Evolutionary conservation across 2,797 vertebrate genomes (phyloP).

Genomic region (Cirrhinus mrigala): DNA sequence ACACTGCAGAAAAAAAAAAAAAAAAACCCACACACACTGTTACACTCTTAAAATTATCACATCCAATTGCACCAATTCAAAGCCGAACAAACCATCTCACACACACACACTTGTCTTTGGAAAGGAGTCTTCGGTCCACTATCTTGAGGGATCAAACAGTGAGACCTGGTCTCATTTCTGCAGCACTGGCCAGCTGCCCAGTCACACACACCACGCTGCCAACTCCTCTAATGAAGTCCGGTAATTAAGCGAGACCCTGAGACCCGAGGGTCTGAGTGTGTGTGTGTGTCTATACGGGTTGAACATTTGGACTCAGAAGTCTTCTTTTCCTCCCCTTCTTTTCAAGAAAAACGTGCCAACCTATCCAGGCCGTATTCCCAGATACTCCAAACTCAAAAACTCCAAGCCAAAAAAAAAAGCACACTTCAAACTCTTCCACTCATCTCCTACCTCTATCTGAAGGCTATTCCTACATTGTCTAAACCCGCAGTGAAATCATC

Average conservation of each 20-base stretch:
- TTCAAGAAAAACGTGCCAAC: neutral
- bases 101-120: conserved; percentile 27
- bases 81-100: neutral
- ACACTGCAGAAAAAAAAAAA: neutral
- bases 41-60: conserved; percentile 18
- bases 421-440: conserved; percentile 30
- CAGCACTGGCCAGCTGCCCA: conserved; percentile 44
- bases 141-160: conserved; percentile 57
- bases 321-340: neutral
- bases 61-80: neutral
- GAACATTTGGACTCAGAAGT: conserved; percentile 28
- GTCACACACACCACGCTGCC: conserved; percentile 57
- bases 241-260: conserved; percentile 63
- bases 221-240: conserved; percentile 60
- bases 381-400: neutral
- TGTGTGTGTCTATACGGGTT: conserved; percentile 15
- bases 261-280: conserved; percentile 8
- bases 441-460: conserved; percentile 24
- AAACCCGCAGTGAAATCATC: conserved; percentile 45
- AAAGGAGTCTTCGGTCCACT: conserved; percentile 36
- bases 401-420: neutral
- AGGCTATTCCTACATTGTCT: conserved; percentile 31
- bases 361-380: neutral
- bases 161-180: conserved; percentile 50
- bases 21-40: conserved; percentile 10